Base-by-base conservation (phyloP, 1,140 invertebrate genomes). In the Tigriopus japonicus region DNA sequence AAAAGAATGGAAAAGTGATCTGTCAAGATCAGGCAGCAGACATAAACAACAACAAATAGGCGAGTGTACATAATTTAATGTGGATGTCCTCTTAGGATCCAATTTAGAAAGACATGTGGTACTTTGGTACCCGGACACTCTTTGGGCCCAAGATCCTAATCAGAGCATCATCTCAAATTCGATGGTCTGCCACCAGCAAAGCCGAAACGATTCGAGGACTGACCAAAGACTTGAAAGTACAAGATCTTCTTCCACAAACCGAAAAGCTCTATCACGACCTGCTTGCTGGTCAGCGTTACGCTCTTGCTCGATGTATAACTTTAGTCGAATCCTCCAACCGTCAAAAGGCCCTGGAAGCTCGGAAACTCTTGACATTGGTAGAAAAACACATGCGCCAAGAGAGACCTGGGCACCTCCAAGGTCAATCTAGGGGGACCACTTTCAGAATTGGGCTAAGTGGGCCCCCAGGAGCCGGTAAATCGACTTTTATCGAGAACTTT, bases 391-490 rank as follows among this genome's bases (percentile, higher is more conserved):
- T 69, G n/a, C 52, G 35, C 3, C 17, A 15, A 15, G 52, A 21
- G 28, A 3, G 28, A 5, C 28, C 28, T 9, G 28, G 28, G 9
- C 3, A 35, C 9, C 28, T 35, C 55, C 49, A 42, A 7, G 28
- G 17, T 5, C 23, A 58, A 6, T 14, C 15, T 10, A 3, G 9
- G 9, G 28, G 21, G 13, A 24, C 15, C 23, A 42, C 23, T 42
- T 60, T 60, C 15, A 6, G 42, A 14, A 17, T 60, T 77, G 74
- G 79, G 17, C 68, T 80, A 35, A 77, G 77, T 54, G 78, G 80
- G n/a, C 75, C 78, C 45, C 80, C 80, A 21, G 80, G 80, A 28
- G 77, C 78, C 56, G 80, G 80, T 24, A 81, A 81, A 69, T 79
- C 77, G 52, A 80, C 79, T 6, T 80, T 81, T 66, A 80, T 81